Evolutionary conservation across 92 coral and sea anemone species (phyloP).

Genomic region (Zoanthus gigantus): DNA sequence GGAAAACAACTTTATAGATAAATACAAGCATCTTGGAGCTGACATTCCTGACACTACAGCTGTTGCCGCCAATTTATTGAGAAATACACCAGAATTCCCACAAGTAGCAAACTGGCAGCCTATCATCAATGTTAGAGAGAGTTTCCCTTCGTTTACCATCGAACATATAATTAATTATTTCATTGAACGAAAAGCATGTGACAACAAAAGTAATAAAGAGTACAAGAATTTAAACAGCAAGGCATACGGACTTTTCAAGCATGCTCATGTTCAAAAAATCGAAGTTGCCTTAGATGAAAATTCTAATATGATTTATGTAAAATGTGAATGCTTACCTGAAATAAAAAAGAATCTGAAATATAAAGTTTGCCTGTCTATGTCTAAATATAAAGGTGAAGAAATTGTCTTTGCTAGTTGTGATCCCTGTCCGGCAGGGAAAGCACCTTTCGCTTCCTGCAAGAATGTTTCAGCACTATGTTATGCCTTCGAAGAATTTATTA

Average conservation of each 20-base stretch:
- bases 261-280: conserved; percentile 47
- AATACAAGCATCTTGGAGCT: too few species aligned
- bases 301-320: conserved; percentile 6
- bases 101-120: conserved; percentile 30
- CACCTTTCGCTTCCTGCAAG: conserved; percentile 52
- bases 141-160: conserved; percentile 33
- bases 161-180: conserved; percentile 1
- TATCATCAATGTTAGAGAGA: conserved; percentile 17
- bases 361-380: conserved; percentile 17
- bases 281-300: conserved; percentile 23
- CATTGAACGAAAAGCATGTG: background rate
- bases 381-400: background rate
- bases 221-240: conserved; percentile 31
- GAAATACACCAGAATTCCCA: conserved; percentile 17
- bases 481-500: conserved; percentile 42
- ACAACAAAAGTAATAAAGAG: conserved; percentile 10
- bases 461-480: conserved; percentile 54
- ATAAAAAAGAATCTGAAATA: conserved; percentile 45
- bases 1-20: background rate
- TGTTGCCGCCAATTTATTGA: background rate
- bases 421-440: conserved; percentile 56
- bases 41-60: too few species aligned
- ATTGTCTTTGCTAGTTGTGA: conserved; percentile 40
- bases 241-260: conserved; percentile 55
- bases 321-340: conserved; percentile 51